Evolutionary conservation across 23 tunicate species (phyloP).

Genomic region (Trididemnum miniatum): DNA sequence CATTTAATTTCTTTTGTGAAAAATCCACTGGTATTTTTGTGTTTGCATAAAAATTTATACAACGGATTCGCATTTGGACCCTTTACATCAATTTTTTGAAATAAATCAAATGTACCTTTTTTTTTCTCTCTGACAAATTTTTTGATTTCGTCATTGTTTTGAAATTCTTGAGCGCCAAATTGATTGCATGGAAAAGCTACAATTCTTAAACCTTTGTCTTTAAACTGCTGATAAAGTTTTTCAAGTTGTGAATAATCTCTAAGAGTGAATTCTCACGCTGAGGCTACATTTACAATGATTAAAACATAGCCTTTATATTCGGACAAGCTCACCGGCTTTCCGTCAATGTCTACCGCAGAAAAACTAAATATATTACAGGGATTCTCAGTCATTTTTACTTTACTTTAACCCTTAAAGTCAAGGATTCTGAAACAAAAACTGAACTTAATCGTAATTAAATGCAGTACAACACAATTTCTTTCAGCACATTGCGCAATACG

Average conservation of each 20-base stretch:
- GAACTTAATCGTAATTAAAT: too few relatives aligned
- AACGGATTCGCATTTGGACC: constrained; percentile 49
- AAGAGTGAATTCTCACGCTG: constrained; percentile 61
- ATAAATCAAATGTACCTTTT: too few relatives aligned
- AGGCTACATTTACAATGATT: constrained; percentile 66
- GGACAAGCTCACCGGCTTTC: constrained; percentile 41
- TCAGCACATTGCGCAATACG: too few relatives aligned
- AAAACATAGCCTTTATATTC: constrained; percentile 56
- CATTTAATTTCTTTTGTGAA: constrained; percentile 48
- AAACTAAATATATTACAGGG: constrained; percentile 44
- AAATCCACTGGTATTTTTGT: constrained; percentile 50
- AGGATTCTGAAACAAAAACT: too few relatives aligned
- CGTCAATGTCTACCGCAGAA: constrained; percentile 60
- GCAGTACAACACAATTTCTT: too few relatives aligned
- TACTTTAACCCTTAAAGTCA: too few relatives aligned
- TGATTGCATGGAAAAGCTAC: constrained; percentile 81
- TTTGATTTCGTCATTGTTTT: too few relatives aligned
- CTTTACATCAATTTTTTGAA: constrained; percentile 64
- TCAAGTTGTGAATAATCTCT: constrained; percentile 47
- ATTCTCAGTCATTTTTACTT: too few relatives aligned
- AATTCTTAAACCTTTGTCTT: constrained; percentile 47
- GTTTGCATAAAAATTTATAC: constrained; percentile 50
- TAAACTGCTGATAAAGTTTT: constrained; percentile 54
- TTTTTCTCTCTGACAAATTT: too few relatives aligned
- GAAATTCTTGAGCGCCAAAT: constrained; percentile 64